A percentile compares a stretch with the other conserved stretches of the same genome.
phyloP scores from a whole-genome alignment of 1,140 invertebrate species.

The Calephelis nemesis region DNA sequence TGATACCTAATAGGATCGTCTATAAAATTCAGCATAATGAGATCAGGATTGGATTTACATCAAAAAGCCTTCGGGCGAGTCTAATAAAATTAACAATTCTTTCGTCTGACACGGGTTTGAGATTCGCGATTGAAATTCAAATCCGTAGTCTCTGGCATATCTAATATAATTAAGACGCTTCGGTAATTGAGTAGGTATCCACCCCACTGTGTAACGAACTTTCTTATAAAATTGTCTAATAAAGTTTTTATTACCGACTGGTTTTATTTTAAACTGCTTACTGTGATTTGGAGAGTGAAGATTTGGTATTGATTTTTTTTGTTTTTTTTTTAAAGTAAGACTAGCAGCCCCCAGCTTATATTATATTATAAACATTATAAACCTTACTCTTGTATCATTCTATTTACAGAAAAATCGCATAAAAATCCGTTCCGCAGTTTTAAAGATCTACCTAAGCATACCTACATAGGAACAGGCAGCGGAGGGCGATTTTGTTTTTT shows the following conservation, averaged over 20 bases:
- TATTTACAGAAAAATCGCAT: too few relatives aligned
- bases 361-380: too few relatives aligned
- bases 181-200: constrained; percentile 73
- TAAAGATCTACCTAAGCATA: too few relatives aligned
- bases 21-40: constrained; percentile 44
- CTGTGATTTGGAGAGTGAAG: background rate
- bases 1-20: constrained; percentile 33
- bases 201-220: constrained; percentile 50
- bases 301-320: background rate
- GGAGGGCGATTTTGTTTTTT: too few relatives aligned
- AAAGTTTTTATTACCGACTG: constrained; percentile 26
- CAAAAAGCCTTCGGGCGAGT: constrained; percentile 60
- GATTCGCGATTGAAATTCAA: constrained; percentile 72
- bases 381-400: too few relatives aligned
- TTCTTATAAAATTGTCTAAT: constrained; percentile 39
- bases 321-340: too few relatives aligned
- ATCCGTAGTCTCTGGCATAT: constrained; percentile 63
- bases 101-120: constrained; percentile 55
- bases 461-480: too few relatives aligned
- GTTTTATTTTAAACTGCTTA: background rate
- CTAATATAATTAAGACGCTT: constrained; percentile 73
- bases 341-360: too few relatives aligned
- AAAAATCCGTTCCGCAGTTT: too few relatives aligned
- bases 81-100: constrained; percentile 75
- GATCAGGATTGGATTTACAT: constrained; percentile 64